Evolutionary conservation across 1,140 invertebrate genomes (phyloP).

Genomic region (Mylabris phalerata): DNA sequence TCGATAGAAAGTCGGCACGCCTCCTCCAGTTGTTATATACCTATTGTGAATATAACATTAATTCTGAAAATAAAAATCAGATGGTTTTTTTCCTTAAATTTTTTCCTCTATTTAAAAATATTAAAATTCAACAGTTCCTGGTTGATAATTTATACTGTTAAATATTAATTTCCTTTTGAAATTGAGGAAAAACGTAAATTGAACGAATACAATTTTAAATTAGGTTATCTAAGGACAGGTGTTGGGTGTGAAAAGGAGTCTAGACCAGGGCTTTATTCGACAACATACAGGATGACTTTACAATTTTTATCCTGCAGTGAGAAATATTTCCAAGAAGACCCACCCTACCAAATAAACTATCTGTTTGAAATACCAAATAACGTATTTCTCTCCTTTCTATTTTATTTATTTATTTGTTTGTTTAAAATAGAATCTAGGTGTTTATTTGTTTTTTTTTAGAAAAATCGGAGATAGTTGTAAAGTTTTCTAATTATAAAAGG

Average conservation of each 20-base stretch:
- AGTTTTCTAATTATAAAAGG: conserved; percentile 7
- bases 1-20: too few relatives aligned
- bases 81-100: too few relatives aligned
- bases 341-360: conserved; percentile 8
- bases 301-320: conserved; percentile 21
- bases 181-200: too few relatives aligned
- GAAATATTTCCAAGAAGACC: conserved; percentile 28
- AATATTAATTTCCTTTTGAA: too few relatives aligned
- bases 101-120: too few relatives aligned
- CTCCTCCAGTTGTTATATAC: too few relatives aligned
- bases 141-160: too few relatives aligned
- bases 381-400: neutral
- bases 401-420: neutral
- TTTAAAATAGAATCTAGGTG: too few relatives aligned
- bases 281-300: conserved; percentile 27
- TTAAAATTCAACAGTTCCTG: too few relatives aligned
- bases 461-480: neutral
- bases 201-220: conserved; percentile 19
- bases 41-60: too few relatives aligned
- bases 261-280: conserved; percentile 22
- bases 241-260: conserved; percentile 16
- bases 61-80: too few relatives aligned
- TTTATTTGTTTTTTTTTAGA: too few relatives aligned
- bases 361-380: neutral
- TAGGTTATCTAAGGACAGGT: conserved; percentile 26